phyloP scores from a whole-genome alignment of 2,888 invertebrate genomes.

The Ernsta delagoae region DNA sequence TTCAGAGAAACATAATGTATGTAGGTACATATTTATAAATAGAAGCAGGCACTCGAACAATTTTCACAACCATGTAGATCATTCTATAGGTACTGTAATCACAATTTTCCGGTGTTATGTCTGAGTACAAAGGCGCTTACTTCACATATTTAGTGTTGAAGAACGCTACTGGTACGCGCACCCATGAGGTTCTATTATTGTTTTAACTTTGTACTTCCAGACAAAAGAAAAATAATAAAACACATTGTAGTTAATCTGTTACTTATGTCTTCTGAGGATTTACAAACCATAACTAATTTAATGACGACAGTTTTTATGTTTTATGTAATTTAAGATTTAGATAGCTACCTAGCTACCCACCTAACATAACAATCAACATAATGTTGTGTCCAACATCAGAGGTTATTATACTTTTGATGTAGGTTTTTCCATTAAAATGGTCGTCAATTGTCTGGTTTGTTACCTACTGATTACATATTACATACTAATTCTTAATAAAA shows the following conservation, averaged over 20 bases:
- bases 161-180: conserved; percentile 14
- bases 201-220: background rate
- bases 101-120: conserved; percentile 69
- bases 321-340: background rate
- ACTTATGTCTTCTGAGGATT: too few relatives aligned
- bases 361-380: too few relatives aligned
- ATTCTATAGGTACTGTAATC: conserved; percentile 64
- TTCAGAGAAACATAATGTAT: too few relatives aligned
- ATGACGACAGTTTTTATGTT: background rate
- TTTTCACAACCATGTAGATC: conserved; percentile 51
- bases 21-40: background rate
- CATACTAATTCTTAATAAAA: too few relatives aligned
- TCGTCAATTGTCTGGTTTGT: too few relatives aligned
- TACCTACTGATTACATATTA: too few relatives aligned
- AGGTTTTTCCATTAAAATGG: too few relatives aligned
- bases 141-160: conserved; percentile 41
- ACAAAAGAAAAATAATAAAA: background rate
- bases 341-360: too few relatives aligned
- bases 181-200: background rate
- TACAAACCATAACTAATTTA: too few relatives aligned
- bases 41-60: conserved; percentile 10
- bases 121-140: conserved; percentile 59
- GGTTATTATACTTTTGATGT: too few relatives aligned
- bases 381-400: too few relatives aligned
- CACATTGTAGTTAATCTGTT: background rate